Percentiles rank a stretch among this genome's conserved stretches.
These are phyloP conservation scores for Tiliacea aurago DNA, from an alignment of 2,888 invertebrate species.

Conservation along the genomic window DNA sequence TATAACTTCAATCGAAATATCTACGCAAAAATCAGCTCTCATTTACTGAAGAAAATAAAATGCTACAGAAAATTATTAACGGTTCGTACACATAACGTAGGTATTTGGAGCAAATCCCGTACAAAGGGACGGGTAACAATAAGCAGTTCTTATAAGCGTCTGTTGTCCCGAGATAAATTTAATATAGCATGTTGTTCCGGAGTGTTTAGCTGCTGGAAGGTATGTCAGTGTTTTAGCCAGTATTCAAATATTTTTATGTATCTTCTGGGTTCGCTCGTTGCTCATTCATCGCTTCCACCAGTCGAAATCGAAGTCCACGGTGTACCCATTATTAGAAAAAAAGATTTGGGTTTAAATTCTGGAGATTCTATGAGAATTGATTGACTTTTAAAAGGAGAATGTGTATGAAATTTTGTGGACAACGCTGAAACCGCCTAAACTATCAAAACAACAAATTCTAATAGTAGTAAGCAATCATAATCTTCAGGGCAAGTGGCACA, in stretches of 20 bases:
- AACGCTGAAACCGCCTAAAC: background rate
- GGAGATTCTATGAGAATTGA: too few species aligned
- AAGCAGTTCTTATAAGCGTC: slow-evolving; percentile 14
- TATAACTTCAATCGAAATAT: background rate
- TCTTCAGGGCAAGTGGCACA: too few species aligned
- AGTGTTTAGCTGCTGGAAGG: background rate
- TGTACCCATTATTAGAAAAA: background rate
- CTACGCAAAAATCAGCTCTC: background rate
- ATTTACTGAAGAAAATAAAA: slow-evolving; percentile 1
- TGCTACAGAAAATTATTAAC: slow-evolving; percentile 11
- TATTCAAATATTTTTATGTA: background rate
- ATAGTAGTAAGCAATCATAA: too few species aligned
- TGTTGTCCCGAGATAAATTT: slow-evolving; percentile 8
- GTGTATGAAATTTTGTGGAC: background rate
- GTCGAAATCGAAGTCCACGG: background rate
- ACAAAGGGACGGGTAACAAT: slow-evolving; percentile 9
- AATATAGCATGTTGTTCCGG: slow-evolving; percentile 11
- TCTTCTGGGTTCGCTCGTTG: background rate
- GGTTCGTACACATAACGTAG: background rate
- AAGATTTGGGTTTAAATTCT: too few species aligned
- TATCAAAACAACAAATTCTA: too few species aligned
- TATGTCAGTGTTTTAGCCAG: background rate
- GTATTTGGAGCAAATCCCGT: slow-evolving; percentile 8
- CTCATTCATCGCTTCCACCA: background rate
- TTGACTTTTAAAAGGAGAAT: too few species aligned